phyloP scores from a whole-genome alignment of 2,797 vertebrate genomes.

The Sarcophilus harrisii region DNA sequence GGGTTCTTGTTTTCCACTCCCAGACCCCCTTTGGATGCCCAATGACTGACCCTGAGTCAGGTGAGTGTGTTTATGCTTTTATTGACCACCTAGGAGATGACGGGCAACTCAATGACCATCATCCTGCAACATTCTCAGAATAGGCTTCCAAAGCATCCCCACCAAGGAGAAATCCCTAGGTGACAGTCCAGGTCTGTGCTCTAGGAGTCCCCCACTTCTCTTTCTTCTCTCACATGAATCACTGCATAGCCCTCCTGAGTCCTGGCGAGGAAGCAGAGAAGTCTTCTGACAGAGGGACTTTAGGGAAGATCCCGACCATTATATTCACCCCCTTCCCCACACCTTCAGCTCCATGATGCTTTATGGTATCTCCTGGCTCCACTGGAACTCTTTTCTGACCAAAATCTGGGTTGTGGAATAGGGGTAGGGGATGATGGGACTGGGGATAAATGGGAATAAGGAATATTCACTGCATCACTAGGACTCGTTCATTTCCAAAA shows the following conservation, averaged over 20 bases:
- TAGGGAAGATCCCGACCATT: neutral
- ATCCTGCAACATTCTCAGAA: neutral
- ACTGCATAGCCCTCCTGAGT: rapidly evolving
- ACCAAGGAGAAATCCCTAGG: neutral
- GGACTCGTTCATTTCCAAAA: neutral
- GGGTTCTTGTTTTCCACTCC: neutral
- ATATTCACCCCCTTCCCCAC: neutral
- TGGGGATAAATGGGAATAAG: neutral
- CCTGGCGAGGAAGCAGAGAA: neutral
- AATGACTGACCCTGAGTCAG: neutral
- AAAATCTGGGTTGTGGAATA: neutral
- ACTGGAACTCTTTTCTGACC: neutral
- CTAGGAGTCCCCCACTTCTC: neutral
- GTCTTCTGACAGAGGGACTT: neutral
- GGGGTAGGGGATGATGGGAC: neutral
- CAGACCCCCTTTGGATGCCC: neutral
- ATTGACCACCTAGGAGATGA: constrained; percentile 57
- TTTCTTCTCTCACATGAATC: neutral
- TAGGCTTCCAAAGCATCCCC: neutral
- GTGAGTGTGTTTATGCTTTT: constrained; percentile 57
- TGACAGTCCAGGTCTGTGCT: neutral
- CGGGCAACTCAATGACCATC: neutral
- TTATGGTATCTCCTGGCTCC: neutral
- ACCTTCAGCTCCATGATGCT: neutral
- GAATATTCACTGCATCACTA: neutral